Evolutionary conservation across 2,888 invertebrate species (phyloP).

Genomic region (Rhabditophanes sp.): DNA sequence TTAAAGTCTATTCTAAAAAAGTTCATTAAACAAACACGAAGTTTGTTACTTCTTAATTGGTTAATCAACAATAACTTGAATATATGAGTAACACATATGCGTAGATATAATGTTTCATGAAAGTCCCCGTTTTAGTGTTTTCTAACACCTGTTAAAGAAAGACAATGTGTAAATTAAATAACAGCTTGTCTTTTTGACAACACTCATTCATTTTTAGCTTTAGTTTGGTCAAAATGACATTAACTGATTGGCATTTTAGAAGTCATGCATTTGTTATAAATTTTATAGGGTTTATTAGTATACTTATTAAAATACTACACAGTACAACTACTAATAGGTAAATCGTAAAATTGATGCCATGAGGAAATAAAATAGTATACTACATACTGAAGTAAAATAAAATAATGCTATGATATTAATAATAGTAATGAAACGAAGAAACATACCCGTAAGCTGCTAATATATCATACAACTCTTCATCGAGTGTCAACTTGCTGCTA

Average conservation of each 20-base stretch:
- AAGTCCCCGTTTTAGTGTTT: background rate
- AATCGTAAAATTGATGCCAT: slow-evolving; percentile 1
- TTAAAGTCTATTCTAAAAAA: too few relatives aligned
- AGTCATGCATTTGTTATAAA: background rate
- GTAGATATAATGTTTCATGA: too few relatives aligned
- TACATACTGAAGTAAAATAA: background rate
- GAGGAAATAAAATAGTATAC: background rate
- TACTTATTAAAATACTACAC: slow-evolving; percentile 3
- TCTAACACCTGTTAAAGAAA: background rate
- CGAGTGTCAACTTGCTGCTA: slow-evolving; percentile 32
- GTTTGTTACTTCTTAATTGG: too few relatives aligned
- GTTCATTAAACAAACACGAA: too few relatives aligned
- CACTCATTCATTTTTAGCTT: slow-evolving; percentile 1
- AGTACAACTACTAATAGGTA: background rate
- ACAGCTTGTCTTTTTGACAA: background rate
- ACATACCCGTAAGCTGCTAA: slow-evolving; percentile 34
- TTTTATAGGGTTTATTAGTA: background rate
- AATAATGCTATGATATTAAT: background rate
- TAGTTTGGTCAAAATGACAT: too few relatives aligned
- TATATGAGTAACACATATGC: too few relatives aligned
- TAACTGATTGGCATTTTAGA: slow-evolving; percentile 2
- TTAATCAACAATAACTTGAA: too few relatives aligned
- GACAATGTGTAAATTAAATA: slow-evolving; percentile 1
- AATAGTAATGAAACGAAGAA: slow-evolving; percentile 1
- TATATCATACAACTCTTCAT: slow-evolving; percentile 40